These are phyloP conservation scores for Megaceryle maxima DNA, from an alignment of 2,113 vertebrate species.

Conservation along the genomic window DNA sequence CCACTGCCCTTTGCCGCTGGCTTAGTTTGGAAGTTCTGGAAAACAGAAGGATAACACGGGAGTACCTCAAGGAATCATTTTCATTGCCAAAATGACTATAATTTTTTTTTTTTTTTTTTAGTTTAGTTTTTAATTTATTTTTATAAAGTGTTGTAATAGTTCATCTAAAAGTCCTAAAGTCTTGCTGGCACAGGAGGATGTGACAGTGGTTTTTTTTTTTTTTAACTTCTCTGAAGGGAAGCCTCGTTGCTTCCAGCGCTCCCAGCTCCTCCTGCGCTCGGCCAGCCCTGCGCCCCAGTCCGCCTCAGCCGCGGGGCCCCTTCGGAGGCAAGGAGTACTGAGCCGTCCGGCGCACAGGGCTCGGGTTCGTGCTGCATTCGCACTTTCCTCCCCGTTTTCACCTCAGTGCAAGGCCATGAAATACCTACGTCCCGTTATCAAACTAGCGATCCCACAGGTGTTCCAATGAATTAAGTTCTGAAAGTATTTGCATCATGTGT, in stretches of 20 bases:
- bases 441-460: not conserved
- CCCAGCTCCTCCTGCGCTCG: not conserved
- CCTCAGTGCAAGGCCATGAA: not conserved
- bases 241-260: not conserved
- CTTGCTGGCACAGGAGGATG: not conserved
- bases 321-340: conserved; percentile 3
- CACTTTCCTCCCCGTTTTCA: too few relatives aligned
- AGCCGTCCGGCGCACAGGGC: not conserved
- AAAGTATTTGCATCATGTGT: not conserved
- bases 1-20: not conserved
- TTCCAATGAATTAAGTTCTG: not conserved
- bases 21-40: not conserved
- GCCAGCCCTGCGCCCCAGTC: not conserved
- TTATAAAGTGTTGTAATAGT: not conserved
- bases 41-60: not conserved
- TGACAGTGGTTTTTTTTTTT: not conserved
- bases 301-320: not conserved
- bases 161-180: not conserved
- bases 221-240: not conserved
- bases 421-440: rapidly evolving
- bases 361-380: rapidly evolving
- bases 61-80: not conserved
- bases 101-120: not conserved
- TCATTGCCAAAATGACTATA: not conserved
- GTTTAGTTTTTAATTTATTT: not conserved